Evolutionary conservation across 1,140 invertebrate species (phyloP).

Genomic region (Penaeus indicus): DNA sequence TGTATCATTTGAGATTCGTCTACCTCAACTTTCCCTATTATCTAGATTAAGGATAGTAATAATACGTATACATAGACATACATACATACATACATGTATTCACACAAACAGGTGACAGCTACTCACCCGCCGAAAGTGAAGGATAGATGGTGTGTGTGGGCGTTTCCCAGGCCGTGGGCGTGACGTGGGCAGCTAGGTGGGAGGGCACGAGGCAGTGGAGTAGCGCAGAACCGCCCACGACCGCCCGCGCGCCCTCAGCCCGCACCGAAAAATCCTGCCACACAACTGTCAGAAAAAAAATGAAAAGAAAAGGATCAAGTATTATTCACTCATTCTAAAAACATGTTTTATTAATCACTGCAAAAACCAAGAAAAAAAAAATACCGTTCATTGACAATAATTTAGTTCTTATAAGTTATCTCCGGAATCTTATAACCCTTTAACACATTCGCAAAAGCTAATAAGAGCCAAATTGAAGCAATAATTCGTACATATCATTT

Average conservation of each 20-base stretch:
- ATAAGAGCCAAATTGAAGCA: too few species aligned
- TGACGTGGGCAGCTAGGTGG: conserved; percentile 53
- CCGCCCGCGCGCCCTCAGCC: conserved; percentile 46
- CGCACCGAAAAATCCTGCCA: conserved; percentile 60
- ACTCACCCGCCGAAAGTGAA: conserved; percentile 43
- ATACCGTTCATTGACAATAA: too few species aligned
- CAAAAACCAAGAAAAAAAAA: too few species aligned
- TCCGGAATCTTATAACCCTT: too few species aligned
- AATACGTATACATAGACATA: not conserved
- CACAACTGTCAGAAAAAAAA: conserved; percentile 41
- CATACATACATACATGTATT: not conserved
- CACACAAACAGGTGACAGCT: not conserved
- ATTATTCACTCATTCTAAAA: not conserved
- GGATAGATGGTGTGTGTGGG: conserved; percentile 61
- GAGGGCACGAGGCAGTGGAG: conserved; percentile 56
- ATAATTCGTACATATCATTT: too few species aligned
- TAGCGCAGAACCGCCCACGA: conserved; percentile 51
- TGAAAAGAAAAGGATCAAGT: not conserved
- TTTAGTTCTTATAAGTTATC: too few species aligned
- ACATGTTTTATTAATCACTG: too few species aligned
- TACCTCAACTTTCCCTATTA: too few species aligned
- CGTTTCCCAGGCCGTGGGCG: conserved; percentile 62
- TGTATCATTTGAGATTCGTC: too few species aligned
- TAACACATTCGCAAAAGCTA: too few species aligned
- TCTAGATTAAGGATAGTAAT: too few species aligned